Evolutionary conservation across 2,888 invertebrate genomes (phyloP), one percentile per base, ranked within the genome.

Genomic region (Synanthedon vespiformis): DNA sequence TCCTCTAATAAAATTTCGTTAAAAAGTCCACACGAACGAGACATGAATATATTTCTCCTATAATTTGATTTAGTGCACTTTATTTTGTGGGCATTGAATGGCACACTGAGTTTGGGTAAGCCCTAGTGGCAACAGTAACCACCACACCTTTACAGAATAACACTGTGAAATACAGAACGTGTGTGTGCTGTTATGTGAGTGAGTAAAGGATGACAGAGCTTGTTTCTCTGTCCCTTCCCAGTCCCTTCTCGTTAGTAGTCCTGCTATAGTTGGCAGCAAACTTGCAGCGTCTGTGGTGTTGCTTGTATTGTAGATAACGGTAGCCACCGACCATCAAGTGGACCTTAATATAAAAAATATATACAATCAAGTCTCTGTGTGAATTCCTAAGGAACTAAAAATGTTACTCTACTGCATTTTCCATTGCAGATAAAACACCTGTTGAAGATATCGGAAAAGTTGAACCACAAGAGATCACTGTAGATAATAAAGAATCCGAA

Each of bases 361-460:
- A 5, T 22, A 22, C 4, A 22, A 22, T 22, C 18, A 22, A 22
- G 18, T 22, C 22, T 22, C 4, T 22, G 34, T 10, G 8, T 34
- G 10, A 34, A 8, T 34, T 6, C 8, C 34, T 34, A 34, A 10
- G 34, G 10, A 34, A 34, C 34, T 34, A 10, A 34, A 34, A 34
- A 34, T 34, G 34, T 34, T 34, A 34, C 34, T 6, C 34, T 34
- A 34, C 34, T 10, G 10, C 34, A 8, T 34, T 10, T 34, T 2
- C 34, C 8, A 34, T 34, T 34, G 1, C 34, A 34, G 34, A 34
- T 34, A 34, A 34, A 8, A 8, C 6, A 34, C 34, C 34, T 34
- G 34, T 11, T 5, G 51, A 51, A 16, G 14, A 14, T 2, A n/a
- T 54, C 34, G 58, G 60, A 13, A 61, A 60, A 51, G 61, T 61